These are phyloP conservation scores for Polyommatus iphigenia DNA, from an alignment of 2,888 invertebrate species.

Conservation along the genomic window DNA sequence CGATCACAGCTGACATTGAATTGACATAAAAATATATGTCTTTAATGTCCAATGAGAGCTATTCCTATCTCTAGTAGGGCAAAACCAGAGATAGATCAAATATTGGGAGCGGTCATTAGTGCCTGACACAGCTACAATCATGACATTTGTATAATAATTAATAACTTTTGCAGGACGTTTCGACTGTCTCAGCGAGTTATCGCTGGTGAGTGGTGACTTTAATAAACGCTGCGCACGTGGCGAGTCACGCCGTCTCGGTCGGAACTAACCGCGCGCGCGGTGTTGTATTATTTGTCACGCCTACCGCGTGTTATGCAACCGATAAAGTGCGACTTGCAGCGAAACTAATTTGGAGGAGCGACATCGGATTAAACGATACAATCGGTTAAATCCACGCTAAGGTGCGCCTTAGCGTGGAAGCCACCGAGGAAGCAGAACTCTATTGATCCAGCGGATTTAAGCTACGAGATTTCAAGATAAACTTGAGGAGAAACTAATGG, in stretches of 20 bases:
- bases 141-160: too few relatives aligned
- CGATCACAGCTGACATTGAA: too few relatives aligned
- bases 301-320: background rate
- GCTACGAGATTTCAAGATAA: background rate
- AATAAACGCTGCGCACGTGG: background rate
- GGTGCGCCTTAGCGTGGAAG: background rate
- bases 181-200: background rate
- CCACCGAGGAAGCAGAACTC: background rate
- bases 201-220: background rate
- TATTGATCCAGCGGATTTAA: background rate
- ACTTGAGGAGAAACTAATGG: background rate
- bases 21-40: too few relatives aligned
- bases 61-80: too few relatives aligned
- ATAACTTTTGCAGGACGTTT: background rate
- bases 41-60: too few relatives aligned
- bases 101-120: too few relatives aligned
- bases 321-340: background rate
- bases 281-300: background rate
- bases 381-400: background rate
- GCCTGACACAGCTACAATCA: too few relatives aligned
- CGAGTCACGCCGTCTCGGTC: conserved; percentile 1
- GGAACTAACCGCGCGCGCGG: background rate
- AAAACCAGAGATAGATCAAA: too few relatives aligned
- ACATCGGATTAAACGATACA: background rate
- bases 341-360: background rate